phyloP scores from a whole-genome alignment of 2,113 vertebrate genomes.

The Charina bottae region DNA sequence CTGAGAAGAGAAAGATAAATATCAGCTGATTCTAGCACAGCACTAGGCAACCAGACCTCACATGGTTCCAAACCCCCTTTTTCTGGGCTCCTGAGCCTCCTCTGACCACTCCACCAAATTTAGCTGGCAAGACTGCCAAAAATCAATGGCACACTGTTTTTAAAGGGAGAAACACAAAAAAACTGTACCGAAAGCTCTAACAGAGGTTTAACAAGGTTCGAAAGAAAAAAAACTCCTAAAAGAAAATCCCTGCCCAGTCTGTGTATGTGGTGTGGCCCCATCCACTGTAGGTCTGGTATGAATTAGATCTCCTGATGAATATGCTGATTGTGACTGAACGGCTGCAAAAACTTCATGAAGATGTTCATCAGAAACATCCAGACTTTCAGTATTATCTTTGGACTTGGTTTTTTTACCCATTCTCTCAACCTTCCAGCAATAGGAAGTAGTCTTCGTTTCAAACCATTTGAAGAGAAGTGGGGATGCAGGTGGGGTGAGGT shows the following conservation, averaged over 20 bases:
- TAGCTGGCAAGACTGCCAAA: background rate
- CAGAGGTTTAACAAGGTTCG: background rate
- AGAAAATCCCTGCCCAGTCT: background rate
- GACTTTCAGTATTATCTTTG: background rate
- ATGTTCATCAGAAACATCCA: background rate
- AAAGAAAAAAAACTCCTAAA: background rate
- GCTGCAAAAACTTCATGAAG: background rate
- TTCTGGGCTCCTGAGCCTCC: background rate
- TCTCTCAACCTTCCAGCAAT: background rate
- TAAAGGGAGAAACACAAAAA: background rate
- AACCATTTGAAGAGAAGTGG: background rate
- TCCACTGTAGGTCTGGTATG: background rate
- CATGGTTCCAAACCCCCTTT: background rate
- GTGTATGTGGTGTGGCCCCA: background rate
- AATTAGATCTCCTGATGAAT: background rate
- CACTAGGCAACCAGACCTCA: background rate
- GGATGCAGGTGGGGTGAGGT: too few species aligned
- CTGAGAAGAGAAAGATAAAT: background rate
- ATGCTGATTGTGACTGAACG: background rate
- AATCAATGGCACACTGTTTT: background rate
- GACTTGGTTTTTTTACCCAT: background rate
- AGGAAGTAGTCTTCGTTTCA: background rate
- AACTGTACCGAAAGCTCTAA: background rate
- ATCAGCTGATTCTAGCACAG: background rate
- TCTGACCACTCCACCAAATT: background rate